Evolutionary conservation across 2,888 invertebrate genomes (phyloP), one percentile per base, ranked within the genome.

Genomic region (Xestia rhomboidea): DNA sequence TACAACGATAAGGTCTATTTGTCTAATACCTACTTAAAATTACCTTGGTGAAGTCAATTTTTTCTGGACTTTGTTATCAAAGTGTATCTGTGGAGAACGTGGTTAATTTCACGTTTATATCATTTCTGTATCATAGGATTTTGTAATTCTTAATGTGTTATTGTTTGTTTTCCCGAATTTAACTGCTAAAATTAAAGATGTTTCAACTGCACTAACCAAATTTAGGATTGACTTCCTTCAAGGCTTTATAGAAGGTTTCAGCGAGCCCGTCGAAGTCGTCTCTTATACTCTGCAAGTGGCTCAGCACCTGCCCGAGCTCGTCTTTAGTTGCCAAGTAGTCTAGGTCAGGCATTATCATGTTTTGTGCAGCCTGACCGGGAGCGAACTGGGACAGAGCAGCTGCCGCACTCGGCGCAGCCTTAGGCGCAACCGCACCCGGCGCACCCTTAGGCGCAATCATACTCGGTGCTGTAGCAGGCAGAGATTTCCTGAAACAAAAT

Each of bases 201-300:
- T 63, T 69, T 15, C 8, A 66, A 80, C 82, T 70, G 5, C 51
- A 77, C 83, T 76, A 4, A 84, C 83, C 82, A 44, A 84, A 84
- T 0, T 1, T 5, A 13, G 75, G 60, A 44, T 76, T 62, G 8
- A 84, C 7, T 21, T 81, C 75, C 68, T 78, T 84, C 70, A 84
- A 82, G 34, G 79, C 62, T 1, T 41, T n/a, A 49, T 68, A 51
- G 70, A 82, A 79, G 24, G 67, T 30, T 49, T 34, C 38, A 18
- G 38, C 57, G 4, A 84, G 82, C 0, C 15, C 3, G n/a, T 62
- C 38, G 13, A 84, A 57, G 30, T 85, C 62, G 7, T 57, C 27
- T 57, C 38, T 82, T 13, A 79, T 18, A 38, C 0, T 2, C 57
- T 84, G 79, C 57, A 84, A 24, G 13, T 73, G 62, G 24, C 2